Base-by-base conservation (phyloP, 2,113 vertebrate species). In the Notothenia rossii region DNA sequence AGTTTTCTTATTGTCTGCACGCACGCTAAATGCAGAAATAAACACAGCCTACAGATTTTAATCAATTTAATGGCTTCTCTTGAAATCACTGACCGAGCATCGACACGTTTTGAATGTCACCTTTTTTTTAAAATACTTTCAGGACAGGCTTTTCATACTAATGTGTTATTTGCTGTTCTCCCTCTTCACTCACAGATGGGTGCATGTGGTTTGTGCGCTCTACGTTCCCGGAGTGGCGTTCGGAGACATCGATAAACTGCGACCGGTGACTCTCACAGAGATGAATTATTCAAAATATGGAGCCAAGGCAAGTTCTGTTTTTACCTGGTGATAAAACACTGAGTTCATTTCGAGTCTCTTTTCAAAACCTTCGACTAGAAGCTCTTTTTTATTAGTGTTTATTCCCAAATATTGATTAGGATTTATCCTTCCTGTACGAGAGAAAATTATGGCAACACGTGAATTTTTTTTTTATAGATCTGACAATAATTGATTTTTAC, bases 271-370 rank as follows among this genome's bases (percentile, higher is more conserved):
- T 0, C 96, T 99, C 60, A 99, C 98, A 14, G 98, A 99, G 95
- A 99, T 99, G 98, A 99, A 99, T 91, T 99, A 99, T 86, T 98
- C 97, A 10, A 99, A 99, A 79, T 99, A 99, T 0, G 98, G 98
- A 49, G 98, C 98, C 59, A 99, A 99, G 97, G 98, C 96, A 93
- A 95, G 95, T 89, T 75, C n/a, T 79, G 2, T 75, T 72, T 75
- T 63, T 29, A 14, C 29, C 14, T 36, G 4, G 72, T 43, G 12
- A 5, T 8, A 29, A 29, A 29, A 29, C 29, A 29, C 7, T 43
- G n/a, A 33, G 5, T 68, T 17, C 11, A 58, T 45, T 14, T 29
- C 25, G 12, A 45, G 36, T 40, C 36, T 1, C 36, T 40, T 7
- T 7, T 40, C 36, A 36, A 4, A 36, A 7, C 5, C 33, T 36